A percentile compares a stretch with the other conserved stretches of the same genome.
Evolutionary conservation across 2,113 vertebrate genomes (phyloP).

Genomic region (Cyprinodon brontotheroides): DNA sequence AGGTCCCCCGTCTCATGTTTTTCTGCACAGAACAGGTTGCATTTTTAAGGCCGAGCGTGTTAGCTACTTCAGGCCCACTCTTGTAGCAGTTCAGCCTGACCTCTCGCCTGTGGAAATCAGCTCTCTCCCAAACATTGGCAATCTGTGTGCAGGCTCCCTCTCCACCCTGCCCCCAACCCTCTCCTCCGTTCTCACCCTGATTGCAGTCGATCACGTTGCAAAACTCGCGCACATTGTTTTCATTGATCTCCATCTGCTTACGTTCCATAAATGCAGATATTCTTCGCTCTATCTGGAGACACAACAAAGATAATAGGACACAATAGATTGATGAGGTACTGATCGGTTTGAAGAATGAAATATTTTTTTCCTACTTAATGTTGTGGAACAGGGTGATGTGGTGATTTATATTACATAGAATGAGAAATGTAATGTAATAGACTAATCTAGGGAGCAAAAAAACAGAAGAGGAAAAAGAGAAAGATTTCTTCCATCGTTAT

Average conservation of each 20-base stretch:
- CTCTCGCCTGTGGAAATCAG: conserved; percentile 79
- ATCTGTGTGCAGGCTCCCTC: conserved; percentile 76
- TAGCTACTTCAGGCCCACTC: conserved; percentile 72
- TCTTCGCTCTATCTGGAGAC: conserved; percentile 93
- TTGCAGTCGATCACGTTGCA: conserved; percentile 99
- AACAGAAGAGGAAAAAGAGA: conserved; percentile 16
- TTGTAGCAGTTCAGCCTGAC: conserved; percentile 74
- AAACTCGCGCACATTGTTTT: conserved; percentile 99
- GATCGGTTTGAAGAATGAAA: conserved; percentile 70
- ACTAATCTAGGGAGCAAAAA: conserved; percentile 70
- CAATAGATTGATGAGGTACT: conserved; percentile 70
- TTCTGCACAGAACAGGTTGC: conserved; percentile 61
- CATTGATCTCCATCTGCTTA: conserved; percentile 99
- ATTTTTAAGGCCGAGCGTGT: conserved; percentile 67
- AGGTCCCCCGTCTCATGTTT: conserved; percentile 42
- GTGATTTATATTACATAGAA: conserved; percentile 44
- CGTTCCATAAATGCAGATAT: conserved; percentile 99
- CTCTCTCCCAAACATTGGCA: conserved; percentile 83
- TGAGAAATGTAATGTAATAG: conserved; percentile 31
- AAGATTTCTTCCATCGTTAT: conserved; percentile 53
- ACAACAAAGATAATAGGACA: conserved; percentile 56
- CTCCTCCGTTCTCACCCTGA: conserved; percentile 90
- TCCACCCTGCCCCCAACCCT: conserved; percentile 50
- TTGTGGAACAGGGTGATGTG: conserved; percentile 22
- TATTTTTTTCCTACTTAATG: conserved; percentile 55